These are phyloP conservation scores for Notarius lentiginosus DNA, from an alignment of 2,113 vertebrate genomes.

Conservation along the genomic window DNA sequence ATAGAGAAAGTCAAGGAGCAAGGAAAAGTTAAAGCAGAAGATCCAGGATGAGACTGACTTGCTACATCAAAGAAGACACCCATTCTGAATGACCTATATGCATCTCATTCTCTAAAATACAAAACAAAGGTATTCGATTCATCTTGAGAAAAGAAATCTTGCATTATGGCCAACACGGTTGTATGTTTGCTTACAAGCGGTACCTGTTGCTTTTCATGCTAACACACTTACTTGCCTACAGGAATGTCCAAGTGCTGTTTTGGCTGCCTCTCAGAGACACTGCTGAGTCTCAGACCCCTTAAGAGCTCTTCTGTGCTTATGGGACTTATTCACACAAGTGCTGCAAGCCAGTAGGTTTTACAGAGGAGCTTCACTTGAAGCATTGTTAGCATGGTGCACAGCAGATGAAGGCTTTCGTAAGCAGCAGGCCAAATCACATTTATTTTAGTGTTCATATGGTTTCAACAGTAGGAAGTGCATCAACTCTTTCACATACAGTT, in stretches of 20 bases:
- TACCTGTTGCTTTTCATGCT: constrained; percentile 10
- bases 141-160: background rate
- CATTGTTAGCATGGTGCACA: background rate
- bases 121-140: background rate
- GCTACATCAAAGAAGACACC: background rate
- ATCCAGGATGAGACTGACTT: background rate
- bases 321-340: constrained; percentile 56
- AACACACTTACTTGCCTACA: constrained; percentile 1
- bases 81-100: background rate
- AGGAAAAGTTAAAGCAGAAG: background rate
- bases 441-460: background rate
- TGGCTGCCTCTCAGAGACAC: constrained; percentile 50
- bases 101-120: background rate
- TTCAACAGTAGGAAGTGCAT: constrained; percentile 11
- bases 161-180: background rate
- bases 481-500: background rate
- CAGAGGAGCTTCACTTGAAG: constrained; percentile 22
- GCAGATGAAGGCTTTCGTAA: background rate
- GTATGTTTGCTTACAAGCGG: background rate
- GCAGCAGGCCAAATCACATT: background rate
- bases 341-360: constrained; percentile 38
- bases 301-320: constrained; percentile 61
- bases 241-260: constrained; percentile 28
- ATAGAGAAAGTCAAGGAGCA: background rate
- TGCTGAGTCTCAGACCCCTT: constrained; percentile 63